Percentiles rank a stretch among this genome's conserved stretches.
Evolutionary conservation across 1,140 invertebrate genomes (phyloP).

Genomic region (Fopius arisanus): DNA sequence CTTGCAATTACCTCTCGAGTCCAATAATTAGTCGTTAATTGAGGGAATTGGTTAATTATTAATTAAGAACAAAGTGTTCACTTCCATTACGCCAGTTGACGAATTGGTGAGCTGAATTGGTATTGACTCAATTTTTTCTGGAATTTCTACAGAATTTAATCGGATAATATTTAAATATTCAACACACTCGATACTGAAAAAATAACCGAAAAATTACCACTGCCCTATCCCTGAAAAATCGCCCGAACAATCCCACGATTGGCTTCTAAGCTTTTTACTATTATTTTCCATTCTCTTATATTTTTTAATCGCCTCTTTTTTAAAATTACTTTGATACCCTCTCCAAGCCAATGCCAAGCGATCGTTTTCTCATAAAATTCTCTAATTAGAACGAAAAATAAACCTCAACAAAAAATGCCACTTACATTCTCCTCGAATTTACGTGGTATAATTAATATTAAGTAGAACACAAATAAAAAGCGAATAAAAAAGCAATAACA

Average conservation of each 20-base stretch:
- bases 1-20: too few species aligned
- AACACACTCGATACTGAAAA: background rate
- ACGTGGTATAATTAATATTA: conserved; percentile 1
- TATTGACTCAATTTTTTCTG: too few species aligned
- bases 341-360: conserved; percentile 45
- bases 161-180: background rate
- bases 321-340: background rate
- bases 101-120: too few species aligned
- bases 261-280: background rate
- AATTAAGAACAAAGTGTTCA: too few species aligned
- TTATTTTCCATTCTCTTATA: background rate
- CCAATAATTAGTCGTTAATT: too few species aligned
- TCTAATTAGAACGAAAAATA: background rate
- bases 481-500: conserved; percentile 8
- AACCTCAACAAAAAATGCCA: background rate
- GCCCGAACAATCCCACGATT: background rate
- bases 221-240: background rate
- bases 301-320: background rate
- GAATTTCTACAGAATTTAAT: too few species aligned
- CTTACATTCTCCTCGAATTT: background rate
- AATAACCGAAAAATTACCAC: background rate
- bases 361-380: conserved; percentile 44
- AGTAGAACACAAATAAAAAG: background rate
- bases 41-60: too few species aligned
- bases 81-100: too few species aligned